phyloP scores from a whole-genome alignment of 2,113 vertebrate species.

The Erythrocercus mccallii region DNA sequence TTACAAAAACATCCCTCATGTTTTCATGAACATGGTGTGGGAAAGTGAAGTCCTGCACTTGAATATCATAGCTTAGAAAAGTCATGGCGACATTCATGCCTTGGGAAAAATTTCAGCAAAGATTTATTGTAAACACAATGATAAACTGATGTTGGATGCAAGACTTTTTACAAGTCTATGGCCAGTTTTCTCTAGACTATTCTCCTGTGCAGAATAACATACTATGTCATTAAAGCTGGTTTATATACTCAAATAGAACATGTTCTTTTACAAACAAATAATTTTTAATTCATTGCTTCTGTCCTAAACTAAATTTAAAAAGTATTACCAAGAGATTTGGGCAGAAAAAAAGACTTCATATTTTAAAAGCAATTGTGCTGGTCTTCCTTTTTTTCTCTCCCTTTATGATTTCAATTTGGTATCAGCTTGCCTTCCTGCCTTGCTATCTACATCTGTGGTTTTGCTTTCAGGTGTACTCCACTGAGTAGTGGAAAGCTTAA shows the following conservation, averaged over 20 bases:
- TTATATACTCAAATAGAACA: background rate
- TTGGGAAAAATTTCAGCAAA: background rate
- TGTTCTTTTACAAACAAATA: background rate
- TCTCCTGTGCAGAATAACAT: background rate
- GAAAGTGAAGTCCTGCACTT: too few relatives aligned
- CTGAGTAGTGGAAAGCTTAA: background rate
- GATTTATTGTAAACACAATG: background rate
- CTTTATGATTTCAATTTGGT: constrained; percentile 5
- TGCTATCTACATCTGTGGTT: background rate
- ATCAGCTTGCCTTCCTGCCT: background rate
- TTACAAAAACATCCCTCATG: too few relatives aligned
- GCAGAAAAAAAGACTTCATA: background rate
- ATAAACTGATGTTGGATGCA: background rate
- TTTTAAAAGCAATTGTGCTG: background rate
- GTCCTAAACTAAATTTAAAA: background rate
- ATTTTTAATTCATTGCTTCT: background rate
- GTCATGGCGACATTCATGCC: too few relatives aligned
- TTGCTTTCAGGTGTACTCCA: background rate
- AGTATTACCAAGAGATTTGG: background rate
- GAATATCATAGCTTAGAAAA: too few relatives aligned
- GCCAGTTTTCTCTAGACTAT: background rate
- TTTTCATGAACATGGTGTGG: too few relatives aligned
- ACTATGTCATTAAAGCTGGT: background rate
- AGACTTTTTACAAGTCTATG: background rate
- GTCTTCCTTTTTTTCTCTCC: background rate